These are phyloP conservation scores for Turritopsis rubra DNA, from an alignment of 30 jellyfish, hydroid and myxozoan species.

Conservation along the genomic window DNA sequence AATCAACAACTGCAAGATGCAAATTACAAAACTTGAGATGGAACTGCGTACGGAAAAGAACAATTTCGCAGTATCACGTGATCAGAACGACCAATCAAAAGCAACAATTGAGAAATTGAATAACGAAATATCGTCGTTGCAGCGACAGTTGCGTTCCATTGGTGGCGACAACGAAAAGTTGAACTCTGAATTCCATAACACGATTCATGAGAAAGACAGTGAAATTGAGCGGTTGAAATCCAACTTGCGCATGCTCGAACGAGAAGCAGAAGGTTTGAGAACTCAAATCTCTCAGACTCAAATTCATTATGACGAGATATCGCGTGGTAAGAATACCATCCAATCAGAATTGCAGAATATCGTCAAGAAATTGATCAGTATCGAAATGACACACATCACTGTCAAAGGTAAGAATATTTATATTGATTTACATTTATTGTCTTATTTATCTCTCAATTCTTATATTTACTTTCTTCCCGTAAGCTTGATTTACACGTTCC, in stretches of 20 bases:
- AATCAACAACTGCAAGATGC: slow-evolving; percentile 8
- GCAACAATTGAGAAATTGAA: slow-evolving; percentile 41
- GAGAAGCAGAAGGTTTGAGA: slow-evolving; percentile 66
- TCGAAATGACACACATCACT: slow-evolving; percentile 70
- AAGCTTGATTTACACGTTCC: neutral
- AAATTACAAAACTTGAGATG: slow-evolving; percentile 47
- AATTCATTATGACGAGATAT: slow-evolving; percentile 49
- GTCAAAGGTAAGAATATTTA: slow-evolving; percentile 42
- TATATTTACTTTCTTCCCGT: no score
- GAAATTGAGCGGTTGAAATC: slow-evolving; percentile 78
- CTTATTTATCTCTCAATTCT: neutral
- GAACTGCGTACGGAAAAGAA: slow-evolving; percentile 61
- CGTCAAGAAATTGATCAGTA: slow-evolving; percentile 55
- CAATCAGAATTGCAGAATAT: slow-evolving; percentile 74
- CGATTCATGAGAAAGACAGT: slow-evolving; percentile 83
- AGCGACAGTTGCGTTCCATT: slow-evolving; percentile 62
- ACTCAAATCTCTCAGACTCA: slow-evolving; percentile 57
- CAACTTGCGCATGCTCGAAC: slow-evolving; percentile 56
- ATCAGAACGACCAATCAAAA: slow-evolving; percentile 79
- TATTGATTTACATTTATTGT: neutral
- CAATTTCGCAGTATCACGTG: slow-evolving; percentile 40
- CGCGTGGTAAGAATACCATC: slow-evolving; percentile 53
- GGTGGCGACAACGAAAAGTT: slow-evolving; percentile 74
- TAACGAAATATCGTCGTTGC: slow-evolving; percentile 57
- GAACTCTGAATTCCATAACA: slow-evolving; percentile 57